phyloP scores from a whole-genome alignment of 1,140 invertebrate genomes.

The Drosophila guanche region DNA sequence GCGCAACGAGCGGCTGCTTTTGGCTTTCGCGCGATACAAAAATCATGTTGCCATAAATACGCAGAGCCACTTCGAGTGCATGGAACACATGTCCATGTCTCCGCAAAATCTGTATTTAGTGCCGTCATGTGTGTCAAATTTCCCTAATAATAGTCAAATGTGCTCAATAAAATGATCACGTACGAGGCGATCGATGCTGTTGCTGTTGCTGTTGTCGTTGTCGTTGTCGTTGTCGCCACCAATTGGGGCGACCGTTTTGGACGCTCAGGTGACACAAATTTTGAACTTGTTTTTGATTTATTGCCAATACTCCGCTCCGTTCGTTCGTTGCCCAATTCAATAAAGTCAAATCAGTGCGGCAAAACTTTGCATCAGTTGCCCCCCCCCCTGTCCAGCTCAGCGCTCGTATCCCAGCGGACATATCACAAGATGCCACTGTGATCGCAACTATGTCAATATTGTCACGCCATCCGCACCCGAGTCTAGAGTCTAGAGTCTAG shows the following conservation, averaged over 20 bases:
- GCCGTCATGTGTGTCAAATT: constrained; percentile 67
- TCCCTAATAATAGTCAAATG: constrained; percentile 83
- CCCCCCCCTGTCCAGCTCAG: not conserved
- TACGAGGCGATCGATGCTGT: constrained; percentile 63
- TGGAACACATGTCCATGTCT: constrained; percentile 48
- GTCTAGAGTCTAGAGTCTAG: not conserved
- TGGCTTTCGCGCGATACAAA: constrained; percentile 52
- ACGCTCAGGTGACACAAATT: constrained; percentile 65
- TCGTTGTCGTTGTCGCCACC: too few relatives aligned
- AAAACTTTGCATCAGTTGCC: constrained; percentile 45
- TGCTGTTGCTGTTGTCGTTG: constrained; percentile 13
- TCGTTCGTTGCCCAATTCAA: constrained; percentile 57
- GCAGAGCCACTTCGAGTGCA: not conserved
- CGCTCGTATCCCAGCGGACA: constrained; percentile 23
- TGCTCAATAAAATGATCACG: constrained; percentile 80
- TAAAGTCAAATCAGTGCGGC: constrained; percentile 72
- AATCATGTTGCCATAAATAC: constrained; percentile 77
- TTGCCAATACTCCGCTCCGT: constrained; percentile 38
- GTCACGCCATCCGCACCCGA: constrained; percentile 62
- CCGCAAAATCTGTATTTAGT: constrained; percentile 43
- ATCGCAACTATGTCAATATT: constrained; percentile 70
- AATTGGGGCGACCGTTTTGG: constrained; percentile 34
- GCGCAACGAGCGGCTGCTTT: constrained; percentile 44
- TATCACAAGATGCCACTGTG: constrained; percentile 32
- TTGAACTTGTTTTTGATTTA: constrained; percentile 65